phyloP scores from a whole-genome alignment of 2,888 invertebrate genomes.

The Parthenolecanium corni region DNA sequence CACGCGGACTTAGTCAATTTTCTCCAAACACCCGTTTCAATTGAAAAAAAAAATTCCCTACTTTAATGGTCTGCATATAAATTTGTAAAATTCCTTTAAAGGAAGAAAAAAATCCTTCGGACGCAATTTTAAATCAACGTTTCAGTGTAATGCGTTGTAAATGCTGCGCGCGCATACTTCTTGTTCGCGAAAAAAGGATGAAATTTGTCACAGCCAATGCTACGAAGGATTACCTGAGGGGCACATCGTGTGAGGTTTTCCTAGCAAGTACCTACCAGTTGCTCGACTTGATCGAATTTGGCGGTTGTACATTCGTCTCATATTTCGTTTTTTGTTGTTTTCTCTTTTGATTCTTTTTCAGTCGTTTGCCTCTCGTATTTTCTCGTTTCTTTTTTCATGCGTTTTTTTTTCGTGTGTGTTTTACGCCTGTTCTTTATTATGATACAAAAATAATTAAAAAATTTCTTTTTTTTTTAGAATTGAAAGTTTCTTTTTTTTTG shows the following conservation, averaged over 20 bases:
- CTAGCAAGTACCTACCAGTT: conserved; percentile 21
- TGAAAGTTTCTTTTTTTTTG: no score
- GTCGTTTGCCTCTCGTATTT: not conserved
- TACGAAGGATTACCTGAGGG: conserved; percentile 25
- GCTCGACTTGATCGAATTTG: conserved; percentile 20
- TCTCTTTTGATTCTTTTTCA: not conserved
- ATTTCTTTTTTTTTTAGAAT: no score
- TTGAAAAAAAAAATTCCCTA: no score
- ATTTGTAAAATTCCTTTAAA: no score
- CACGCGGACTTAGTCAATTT: no score
- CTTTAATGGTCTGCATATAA: no score
- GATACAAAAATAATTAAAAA: no score
- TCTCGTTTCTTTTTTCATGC: not conserved
- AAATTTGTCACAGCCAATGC: conserved; percentile 28
- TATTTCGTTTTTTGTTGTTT: no score
- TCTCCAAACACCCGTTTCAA: no score
- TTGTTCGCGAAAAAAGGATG: conserved; percentile 6
- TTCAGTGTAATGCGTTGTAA: not conserved
- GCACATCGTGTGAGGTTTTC: conserved; percentile 25
- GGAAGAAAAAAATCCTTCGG: no score
- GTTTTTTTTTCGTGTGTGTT: not conserved
- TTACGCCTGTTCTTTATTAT: not conserved
- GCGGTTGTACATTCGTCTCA: not conserved
- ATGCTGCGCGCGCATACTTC: conserved; percentile 21
- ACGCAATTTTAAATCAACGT: no score